Conservation (phyloP, 2,797 vertebrate genomes). For the Acipenser ruthenus region DNA sequence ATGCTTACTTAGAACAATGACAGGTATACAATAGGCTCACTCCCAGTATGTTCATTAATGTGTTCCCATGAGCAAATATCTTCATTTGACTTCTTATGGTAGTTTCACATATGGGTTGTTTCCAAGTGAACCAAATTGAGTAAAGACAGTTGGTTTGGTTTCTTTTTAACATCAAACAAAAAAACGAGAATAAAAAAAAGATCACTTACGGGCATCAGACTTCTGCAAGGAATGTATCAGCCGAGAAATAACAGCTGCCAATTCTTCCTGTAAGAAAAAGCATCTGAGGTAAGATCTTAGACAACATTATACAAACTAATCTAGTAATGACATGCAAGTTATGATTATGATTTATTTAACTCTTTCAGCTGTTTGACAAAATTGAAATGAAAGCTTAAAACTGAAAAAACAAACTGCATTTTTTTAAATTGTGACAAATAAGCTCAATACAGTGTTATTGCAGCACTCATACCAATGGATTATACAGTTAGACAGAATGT, state of each 20-base stretch:
- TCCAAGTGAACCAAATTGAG: not conserved
- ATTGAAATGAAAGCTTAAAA: no score
- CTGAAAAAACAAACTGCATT: no score
- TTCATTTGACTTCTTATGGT: no score
- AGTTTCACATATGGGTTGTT: not conserved
- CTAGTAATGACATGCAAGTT: not conserved
- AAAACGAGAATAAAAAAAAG: not conserved
- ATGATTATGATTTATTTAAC: not conserved
- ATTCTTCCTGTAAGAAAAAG: slow-evolving; percentile 66
- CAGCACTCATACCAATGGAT: no score
- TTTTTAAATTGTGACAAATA: no score
- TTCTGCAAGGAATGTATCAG: slow-evolving; percentile 71
- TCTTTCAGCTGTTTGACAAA: no score
- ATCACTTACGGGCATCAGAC: slow-evolving; percentile 55
- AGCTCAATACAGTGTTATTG: no score
- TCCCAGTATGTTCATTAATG: no score
- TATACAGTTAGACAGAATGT: no score
- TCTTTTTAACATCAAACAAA: not conserved
- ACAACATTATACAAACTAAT: not conserved
- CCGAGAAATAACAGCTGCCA: slow-evolving; percentile 69
- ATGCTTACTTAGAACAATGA: no score
- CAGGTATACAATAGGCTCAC: no score
- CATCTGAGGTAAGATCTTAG: not conserved
- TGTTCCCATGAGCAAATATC: no score
- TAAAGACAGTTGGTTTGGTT: not conserved